Conservation (phyloP, 2,113 vertebrate genomes). For the Cavia aperea region DNA sequence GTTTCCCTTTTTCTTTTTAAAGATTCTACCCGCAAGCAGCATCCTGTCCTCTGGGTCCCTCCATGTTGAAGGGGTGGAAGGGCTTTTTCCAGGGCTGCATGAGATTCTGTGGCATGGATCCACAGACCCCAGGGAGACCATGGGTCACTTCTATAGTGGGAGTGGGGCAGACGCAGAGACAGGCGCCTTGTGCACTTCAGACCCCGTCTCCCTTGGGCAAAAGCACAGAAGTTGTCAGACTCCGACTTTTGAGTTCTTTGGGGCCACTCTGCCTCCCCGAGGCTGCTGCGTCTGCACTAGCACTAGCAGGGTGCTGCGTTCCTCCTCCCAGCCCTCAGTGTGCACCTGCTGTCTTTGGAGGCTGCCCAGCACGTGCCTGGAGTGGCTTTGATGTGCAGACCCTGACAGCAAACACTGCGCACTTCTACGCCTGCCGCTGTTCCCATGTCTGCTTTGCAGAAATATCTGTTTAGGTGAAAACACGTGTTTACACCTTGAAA, state of each 20-base stretch:
- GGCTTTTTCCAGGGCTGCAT: neutral
- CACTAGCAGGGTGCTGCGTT: too few species aligned
- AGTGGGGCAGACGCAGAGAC: neutral
- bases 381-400: neutral
- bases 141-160: too few species aligned
- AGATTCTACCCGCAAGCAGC: neutral
- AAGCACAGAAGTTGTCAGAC: neutral
- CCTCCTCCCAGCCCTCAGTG: neutral
- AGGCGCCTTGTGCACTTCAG: too few species aligned
- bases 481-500: neutral
- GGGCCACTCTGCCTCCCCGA: too few species aligned
- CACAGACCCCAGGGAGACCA: neutral
- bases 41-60: neutral
- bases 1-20: neutral
- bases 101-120: neutral
- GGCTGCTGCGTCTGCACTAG: too few species aligned
- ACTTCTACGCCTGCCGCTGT: too few species aligned
- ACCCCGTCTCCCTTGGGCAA: neutral
- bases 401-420: neutral
- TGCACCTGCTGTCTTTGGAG: neutral
- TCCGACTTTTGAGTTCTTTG: neutral
- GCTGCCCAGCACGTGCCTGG: fast-evolving
- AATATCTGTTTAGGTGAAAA: neutral
- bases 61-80: too few species aligned
- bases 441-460: neutral